phyloP scores from a whole-genome alignment of 1,140 invertebrate genomes.

The Holotrichia oblita region DNA sequence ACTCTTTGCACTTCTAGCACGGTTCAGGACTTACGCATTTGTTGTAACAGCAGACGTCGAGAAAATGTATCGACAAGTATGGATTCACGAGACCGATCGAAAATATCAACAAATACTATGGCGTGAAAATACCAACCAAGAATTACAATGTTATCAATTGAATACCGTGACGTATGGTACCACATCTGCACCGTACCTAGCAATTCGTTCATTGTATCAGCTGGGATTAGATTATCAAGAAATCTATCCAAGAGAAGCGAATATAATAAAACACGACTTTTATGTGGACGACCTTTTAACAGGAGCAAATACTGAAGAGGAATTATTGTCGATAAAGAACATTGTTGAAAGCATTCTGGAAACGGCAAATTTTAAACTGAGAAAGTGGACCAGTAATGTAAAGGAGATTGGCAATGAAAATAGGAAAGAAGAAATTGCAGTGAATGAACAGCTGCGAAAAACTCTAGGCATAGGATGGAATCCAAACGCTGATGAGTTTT shows the following conservation, averaged over 20 bases:
- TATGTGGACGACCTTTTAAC: constrained; percentile 23
- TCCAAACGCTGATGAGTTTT: background rate
- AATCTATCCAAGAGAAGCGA: background rate
- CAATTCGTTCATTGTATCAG: constrained; percentile 49
- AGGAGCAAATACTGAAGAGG: background rate
- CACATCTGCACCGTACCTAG: constrained; percentile 45
- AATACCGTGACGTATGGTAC: constrained; percentile 48
- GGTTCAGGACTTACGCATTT: constrained; percentile 57
- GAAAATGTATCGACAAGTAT: constrained; percentile 60
- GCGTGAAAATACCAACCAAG: constrained; percentile 47
- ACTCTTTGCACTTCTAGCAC: constrained; percentile 56
- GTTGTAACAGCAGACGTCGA: constrained; percentile 60
- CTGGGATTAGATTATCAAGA: background rate
- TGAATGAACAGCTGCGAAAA: background rate
- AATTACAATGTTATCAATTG: constrained; percentile 38
- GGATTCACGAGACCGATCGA: constrained; percentile 41
- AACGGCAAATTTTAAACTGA: background rate
- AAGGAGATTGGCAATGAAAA: background rate
- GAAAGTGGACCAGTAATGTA: constrained; percentile 10
- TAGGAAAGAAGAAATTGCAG: background rate
- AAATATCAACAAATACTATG: constrained; percentile 61
- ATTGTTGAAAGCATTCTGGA: background rate
- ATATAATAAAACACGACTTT: background rate
- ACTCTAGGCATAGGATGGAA: background rate
- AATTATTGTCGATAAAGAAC: background rate